phyloP scores from a whole-genome alignment of 2,888 invertebrate genomes.

The Pharmacophagus antenor region DNA sequence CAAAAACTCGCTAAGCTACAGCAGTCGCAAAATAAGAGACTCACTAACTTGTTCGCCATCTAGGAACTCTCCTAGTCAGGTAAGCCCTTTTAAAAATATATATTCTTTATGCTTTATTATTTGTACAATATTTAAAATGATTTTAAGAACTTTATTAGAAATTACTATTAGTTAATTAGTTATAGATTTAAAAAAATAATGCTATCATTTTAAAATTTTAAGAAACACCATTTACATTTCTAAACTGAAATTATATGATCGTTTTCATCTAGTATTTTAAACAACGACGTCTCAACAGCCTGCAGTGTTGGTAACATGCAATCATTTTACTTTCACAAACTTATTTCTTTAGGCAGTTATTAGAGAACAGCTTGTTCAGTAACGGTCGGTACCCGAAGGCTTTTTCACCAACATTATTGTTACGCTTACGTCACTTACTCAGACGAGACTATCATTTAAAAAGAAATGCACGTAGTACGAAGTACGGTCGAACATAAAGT shows the following conservation, averaged over 20 bases:
- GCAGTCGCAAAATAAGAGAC: no score
- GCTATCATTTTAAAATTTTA: neutral
- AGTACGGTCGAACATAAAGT: neutral
- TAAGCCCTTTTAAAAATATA: no score
- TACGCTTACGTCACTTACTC: slow-evolving; percentile 12
- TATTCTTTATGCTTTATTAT: no score
- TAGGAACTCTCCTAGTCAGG: no score
- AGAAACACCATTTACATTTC: neutral
- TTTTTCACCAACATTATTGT: slow-evolving; percentile 19
- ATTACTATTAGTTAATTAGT: no score
- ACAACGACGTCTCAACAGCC: slow-evolving; percentile 13
- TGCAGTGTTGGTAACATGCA: slow-evolving; percentile 21
- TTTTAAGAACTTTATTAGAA: no score
- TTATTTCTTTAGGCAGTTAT: slow-evolving; percentile 26
- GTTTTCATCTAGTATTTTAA: slow-evolving; percentile 18
- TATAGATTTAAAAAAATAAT: no score
- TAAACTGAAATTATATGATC: slow-evolving; percentile 5
- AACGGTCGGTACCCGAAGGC: slow-evolving; percentile 14
- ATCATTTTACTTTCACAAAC: slow-evolving; percentile 30
- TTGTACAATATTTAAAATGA: no score
- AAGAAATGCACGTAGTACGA: neutral
- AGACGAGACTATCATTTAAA: neutral
- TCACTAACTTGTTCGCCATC: no score
- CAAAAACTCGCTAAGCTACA: no score
- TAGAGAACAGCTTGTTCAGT: slow-evolving; percentile 6